These are phyloP conservation scores for Neopelma chrysocephalum DNA, from an alignment of 2,797 vertebrate species.

Conservation along the genomic window DNA sequence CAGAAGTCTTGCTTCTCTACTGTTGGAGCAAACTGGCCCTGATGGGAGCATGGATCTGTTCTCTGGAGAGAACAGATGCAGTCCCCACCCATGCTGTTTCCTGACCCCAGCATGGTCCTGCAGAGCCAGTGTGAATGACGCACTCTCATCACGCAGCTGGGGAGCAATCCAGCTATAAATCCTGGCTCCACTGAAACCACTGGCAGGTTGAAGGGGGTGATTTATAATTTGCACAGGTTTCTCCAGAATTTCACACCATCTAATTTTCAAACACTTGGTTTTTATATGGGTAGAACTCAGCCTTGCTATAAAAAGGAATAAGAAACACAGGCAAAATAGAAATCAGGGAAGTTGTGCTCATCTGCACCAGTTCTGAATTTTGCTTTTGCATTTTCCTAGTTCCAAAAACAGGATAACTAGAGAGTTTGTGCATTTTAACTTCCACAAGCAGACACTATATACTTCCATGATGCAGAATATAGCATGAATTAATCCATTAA, in stretches of 20 bases:
- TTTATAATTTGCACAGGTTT: neutral
- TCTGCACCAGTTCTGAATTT: neutral
- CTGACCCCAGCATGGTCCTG: neutral
- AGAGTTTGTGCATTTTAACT: neutral
- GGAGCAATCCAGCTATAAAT: neutral
- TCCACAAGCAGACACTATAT: neutral
- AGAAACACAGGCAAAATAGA: neutral
- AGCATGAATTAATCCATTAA: neutral
- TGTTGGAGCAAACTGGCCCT: neutral
- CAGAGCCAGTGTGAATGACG: neutral
- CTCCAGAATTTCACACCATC: neutral
- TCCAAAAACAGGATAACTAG: neutral
- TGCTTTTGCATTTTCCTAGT: neutral
- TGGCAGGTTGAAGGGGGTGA: fast-evolving
- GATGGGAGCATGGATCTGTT: neutral
- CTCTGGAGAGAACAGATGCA: neutral
- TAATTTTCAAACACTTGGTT: neutral
- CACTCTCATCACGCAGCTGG: neutral
- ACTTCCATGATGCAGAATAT: neutral
- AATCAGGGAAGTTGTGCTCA: neutral
- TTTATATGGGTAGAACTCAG: neutral
- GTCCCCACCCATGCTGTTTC: neutral
- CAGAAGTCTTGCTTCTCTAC: neutral
- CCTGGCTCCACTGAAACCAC: neutral
- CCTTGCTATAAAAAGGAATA: neutral